Evolutionary conservation across 2,113 vertebrate species (phyloP).

Genomic region (Crotalus viridis): DNA sequence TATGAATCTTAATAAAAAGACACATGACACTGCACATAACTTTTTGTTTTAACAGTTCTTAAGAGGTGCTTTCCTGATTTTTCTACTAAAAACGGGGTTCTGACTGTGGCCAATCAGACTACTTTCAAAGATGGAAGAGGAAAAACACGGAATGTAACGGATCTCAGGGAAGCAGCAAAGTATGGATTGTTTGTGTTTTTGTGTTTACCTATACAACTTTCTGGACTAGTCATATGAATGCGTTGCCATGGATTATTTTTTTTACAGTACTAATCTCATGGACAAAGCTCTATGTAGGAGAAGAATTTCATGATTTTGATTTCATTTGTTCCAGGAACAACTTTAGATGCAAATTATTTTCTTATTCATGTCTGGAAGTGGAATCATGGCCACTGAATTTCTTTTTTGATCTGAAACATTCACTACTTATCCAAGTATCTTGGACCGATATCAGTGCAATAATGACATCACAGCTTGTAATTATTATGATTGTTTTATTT

Average conservation of each 20-base stretch:
- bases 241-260: neutral
- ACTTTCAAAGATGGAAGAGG: slow-evolving; percentile 83
- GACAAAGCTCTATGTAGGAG: neutral
- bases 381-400: neutral
- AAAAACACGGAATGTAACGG: slow-evolving; percentile 76
- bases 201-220: slow-evolving; percentile 4
- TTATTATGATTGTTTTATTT: neutral
- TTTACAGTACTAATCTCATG: neutral
- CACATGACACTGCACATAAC: neutral
- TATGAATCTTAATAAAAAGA: slow-evolving; percentile 13
- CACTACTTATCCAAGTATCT: neutral
- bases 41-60: slow-evolving; percentile 77
- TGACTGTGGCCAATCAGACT: slow-evolving; percentile 83
- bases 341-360: neutral
- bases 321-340: neutral
- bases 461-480: neutral
- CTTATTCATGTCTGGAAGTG: neutral
- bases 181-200: slow-evolving; percentile 67
- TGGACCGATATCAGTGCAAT: neutral
- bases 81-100: slow-evolving; percentile 80
- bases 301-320: neutral
- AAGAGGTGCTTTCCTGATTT: slow-evolving; percentile 96
- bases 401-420: neutral
- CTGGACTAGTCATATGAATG: neutral
- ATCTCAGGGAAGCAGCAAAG: slow-evolving; percentile 87